Conservation (phyloP, 1,140 invertebrate species). For the Diploscapter pachys region DNA sequence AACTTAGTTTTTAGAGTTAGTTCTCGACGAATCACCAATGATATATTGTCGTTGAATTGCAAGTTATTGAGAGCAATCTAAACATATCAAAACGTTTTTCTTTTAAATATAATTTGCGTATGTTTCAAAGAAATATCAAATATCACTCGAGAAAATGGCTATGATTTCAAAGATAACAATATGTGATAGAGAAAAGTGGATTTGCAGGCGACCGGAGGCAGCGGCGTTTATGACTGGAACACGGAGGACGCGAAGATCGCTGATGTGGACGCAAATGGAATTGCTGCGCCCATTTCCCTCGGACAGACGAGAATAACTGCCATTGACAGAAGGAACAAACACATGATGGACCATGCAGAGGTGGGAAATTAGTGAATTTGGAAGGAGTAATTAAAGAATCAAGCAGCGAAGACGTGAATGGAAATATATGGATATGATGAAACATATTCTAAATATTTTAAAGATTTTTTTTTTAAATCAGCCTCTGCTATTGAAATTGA, state of each 20-base stretch:
- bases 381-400: no score
- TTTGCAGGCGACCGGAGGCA: constrained; percentile 60
- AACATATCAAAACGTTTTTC: no score
- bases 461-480: constrained; percentile 2
- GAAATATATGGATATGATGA: no score
- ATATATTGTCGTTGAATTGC: no score
- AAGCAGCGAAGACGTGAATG: no score
- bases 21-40: not conserved
- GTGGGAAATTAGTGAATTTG: constrained; percentile 31
- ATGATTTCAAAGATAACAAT: constrained; percentile 6
- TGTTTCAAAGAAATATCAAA: no score
- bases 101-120: no score
- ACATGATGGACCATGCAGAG: constrained; percentile 46
- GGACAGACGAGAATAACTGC: constrained; percentile 57
- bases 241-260: constrained; percentile 43
- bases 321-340: constrained; percentile 58
- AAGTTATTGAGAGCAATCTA: no score
- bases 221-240: constrained; percentile 61
- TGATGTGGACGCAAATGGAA: constrained; percentile 46
- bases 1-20: not conserved
- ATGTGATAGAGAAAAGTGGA: constrained; percentile 13
- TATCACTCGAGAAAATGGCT: no score
- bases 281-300: constrained; percentile 47
- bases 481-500: no score
- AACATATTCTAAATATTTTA: not conserved